Evolutionary conservation across 2,113 vertebrate species (phyloP).

Genomic region (Oostethus manadensis): DNA sequence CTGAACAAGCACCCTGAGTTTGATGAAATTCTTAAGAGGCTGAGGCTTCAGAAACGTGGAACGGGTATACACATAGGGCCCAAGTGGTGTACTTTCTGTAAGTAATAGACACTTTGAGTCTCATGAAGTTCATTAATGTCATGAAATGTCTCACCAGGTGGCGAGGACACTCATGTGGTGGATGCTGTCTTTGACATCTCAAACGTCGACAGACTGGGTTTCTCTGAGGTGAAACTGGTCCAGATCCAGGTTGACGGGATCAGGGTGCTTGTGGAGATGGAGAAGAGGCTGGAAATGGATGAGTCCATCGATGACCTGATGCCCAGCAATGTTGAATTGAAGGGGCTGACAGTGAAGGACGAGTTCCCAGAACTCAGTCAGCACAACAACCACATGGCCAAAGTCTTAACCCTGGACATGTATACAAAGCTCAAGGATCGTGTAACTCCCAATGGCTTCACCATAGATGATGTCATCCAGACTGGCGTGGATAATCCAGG

Average conservation of each 20-base stretch:
- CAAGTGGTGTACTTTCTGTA: not conserved
- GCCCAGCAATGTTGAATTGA: conserved; percentile 1
- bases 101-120: not conserved
- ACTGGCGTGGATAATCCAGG: conserved; percentile 10
- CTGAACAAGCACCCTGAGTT: conserved; percentile 5
- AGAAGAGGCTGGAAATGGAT: conserved; percentile 9
- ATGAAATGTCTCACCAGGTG: not conserved
- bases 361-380: conserved; percentile 6
- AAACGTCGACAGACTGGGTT: conserved; percentile 8
- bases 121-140: not conserved
- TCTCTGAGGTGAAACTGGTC: not conserved
- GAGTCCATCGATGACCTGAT: conserved; percentile 2
- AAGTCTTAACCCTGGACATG: conserved; percentile 4
- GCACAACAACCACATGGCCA: conserved; percentile 11
- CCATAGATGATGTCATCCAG: conserved; percentile 2
- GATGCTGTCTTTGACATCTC: conserved; percentile 10
- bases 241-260: conserved; percentile 4
- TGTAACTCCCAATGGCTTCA: conserved; percentile 2
- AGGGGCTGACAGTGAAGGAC: not conserved
- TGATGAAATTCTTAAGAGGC: conserved; percentile 3
- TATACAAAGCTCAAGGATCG: conserved; percentile 8
- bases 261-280: conserved; percentile 6
- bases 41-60: conserved; percentile 1
- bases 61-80: not conserved
- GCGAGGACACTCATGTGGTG: not conserved